Base-by-base conservation (phyloP, 37 sponge, comb jelly and placozoan genomes). In the Petrosia ficiformis region DNA sequence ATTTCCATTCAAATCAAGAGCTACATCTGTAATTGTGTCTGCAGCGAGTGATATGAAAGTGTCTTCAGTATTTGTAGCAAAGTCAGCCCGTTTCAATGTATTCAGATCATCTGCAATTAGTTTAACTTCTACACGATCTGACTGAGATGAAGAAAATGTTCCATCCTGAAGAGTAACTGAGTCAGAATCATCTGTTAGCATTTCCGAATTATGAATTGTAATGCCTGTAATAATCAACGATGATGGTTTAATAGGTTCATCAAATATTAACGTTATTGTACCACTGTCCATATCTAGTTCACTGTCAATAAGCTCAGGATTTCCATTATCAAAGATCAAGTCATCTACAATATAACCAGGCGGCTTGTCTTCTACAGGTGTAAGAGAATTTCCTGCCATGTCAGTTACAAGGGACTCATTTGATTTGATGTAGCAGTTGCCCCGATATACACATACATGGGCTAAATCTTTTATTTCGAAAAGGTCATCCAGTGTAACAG, bases 351-450 rank as follows among this genome's bases (percentile, higher is more conserved):
- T 89, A 5, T 61, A 32, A 21, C 96, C 96, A 74, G 96, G 96
- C 67, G 87, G 39, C 19, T 24, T 77, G 43, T 80, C 65, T 24
- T 8, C 37, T n/a, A 92, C 75, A 29, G 86, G 69, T n/a, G 33
- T 11, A 1, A 92, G 38, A 14, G 72, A 41, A 54, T 92, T 92
- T 2, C 90, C 90, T 40, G 70, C 60, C 42, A 77, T 78, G 61
- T 95, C 96, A 58, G n/a, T 65, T 3, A 88, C 71, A 0, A 90
- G 29, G 3, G 68, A 61, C 1, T 25, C 35, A 14, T 79, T 71
- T 33, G 71, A 68, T 29, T 72, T 64, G 8, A 92, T 81, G 65
- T 92, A 95, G 68, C 96, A 95, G 32, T 92, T 85, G 1, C 93
- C 93, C 65, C 92, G 58, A 57, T 85, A 83, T 5, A 82, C 81